Evolutionary conservation across 2,888 invertebrate species (phyloP), one percentile per base, ranked within the genome.

Genomic region (Zelleria hepariella): DNA sequence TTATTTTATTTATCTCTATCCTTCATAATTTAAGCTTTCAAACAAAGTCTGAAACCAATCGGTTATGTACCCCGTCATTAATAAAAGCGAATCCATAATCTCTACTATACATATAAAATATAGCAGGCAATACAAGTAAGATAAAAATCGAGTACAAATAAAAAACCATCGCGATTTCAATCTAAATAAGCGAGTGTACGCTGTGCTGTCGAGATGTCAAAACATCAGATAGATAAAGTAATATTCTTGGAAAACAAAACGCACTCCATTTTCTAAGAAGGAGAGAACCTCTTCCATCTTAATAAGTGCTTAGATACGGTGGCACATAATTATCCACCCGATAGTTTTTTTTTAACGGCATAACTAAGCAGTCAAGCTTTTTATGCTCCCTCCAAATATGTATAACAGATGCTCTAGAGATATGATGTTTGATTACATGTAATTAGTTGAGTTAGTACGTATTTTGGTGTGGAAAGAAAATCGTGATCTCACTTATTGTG

Each of bases 171-270:
- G 32, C 32, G 10, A 42, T 53, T 53, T 53, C 24, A 54, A 54
- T 54, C 54, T 24, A 54, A 54, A 54, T 26, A 27, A 54, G 25
- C 24, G 54, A 26, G 24, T 25, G n/a, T 51, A 66, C n/a, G n/a
- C n/a, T n/a, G 65, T 61, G 62, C 64, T 60, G 66, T 54, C 32
- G 65, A 66, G 66, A 68, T 68, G 69, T 75, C 73, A 71, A 73
- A 72, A 71, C 73, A 74, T 68, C 67, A 68, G 66, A 71, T 69
- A n/a, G n/a, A n/a, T n/a, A n/a, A n/a, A n/a, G n/a, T n/a, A 72
- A 69, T 23, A 26, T 75, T 74, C 73, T 65, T 58, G 68, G 73
- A 75, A 76, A 64, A 69, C 68, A 69, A 68, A 68, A 68, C 69
- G 65, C 63, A 66, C 64, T 64, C 61, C 61, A 61, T 60, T 57